Percentiles rank a stretch among this genome's conserved stretches.
These are phyloP conservation scores for Polydrusus tereticollis DNA, from an alignment of 2,888 invertebrate species.

Conservation along the genomic window DNA sequence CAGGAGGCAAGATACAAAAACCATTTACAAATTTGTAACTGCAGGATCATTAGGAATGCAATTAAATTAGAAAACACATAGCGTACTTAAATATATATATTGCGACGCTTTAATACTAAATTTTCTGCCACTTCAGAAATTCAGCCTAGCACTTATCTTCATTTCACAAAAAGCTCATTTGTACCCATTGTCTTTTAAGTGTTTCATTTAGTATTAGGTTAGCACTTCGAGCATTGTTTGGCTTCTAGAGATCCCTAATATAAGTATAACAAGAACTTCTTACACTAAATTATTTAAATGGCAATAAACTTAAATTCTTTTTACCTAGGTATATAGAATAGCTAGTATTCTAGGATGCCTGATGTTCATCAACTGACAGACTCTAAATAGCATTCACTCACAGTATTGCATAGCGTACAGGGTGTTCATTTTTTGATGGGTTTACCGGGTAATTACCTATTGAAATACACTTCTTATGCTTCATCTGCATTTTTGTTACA, in stretches of 20 bases:
- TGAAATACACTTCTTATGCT: too few species aligned
- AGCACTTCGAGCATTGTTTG: not conserved
- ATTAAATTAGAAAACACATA: not conserved
- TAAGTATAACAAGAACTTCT: not conserved
- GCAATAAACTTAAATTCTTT: not conserved
- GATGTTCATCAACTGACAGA: too few species aligned
- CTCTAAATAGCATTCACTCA: too few species aligned
- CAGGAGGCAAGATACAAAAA: not conserved
- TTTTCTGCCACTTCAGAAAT: not conserved
- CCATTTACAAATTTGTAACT: not conserved
- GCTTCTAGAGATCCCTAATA: not conserved
- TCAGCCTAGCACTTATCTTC: not conserved
- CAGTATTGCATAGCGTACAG: too few species aligned
- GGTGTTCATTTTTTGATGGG: too few species aligned
- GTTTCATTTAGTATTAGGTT: not conserved
- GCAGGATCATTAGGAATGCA: not conserved
- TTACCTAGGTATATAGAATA: not conserved
- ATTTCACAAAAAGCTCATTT: not conserved
- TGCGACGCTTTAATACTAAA: not conserved
- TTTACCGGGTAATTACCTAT: too few species aligned
- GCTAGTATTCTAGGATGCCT: too few species aligned
- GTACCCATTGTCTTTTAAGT: not conserved
- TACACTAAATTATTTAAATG: not conserved
- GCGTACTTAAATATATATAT: not conserved
- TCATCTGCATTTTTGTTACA: too few species aligned